A percentile compares a stretch with the other conserved stretches of the same genome.
Conservation (phyloP, 1,140 invertebrate species). For the Yoshiicerus persimilis region DNA sequence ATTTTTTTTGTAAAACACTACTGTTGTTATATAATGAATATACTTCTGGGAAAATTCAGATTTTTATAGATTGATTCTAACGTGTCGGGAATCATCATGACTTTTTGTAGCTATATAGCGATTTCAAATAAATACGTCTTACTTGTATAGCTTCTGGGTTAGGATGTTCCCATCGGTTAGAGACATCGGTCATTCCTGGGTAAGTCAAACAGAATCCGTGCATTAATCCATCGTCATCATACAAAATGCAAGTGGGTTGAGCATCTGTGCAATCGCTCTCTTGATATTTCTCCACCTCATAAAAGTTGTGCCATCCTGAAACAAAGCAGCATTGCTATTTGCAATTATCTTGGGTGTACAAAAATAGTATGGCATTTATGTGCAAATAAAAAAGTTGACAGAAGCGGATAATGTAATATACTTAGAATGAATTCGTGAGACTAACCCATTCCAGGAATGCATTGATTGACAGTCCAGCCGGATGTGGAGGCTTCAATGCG, state of each 20-base stretch:
- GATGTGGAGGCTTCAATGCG: neutral
- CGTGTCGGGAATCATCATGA: too few relatives aligned
- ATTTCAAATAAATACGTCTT: neutral
- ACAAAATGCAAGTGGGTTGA: conserved; percentile 31
- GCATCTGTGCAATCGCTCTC: conserved; percentile 18
- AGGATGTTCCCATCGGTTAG: conserved; percentile 22
- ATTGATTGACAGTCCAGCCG: conserved; percentile 25
- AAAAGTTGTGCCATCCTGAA: conserved; percentile 41
- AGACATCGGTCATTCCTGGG: neutral
- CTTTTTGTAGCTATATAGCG: too few relatives aligned
- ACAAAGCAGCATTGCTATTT: too few relatives aligned
- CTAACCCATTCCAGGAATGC: conserved; percentile 32
- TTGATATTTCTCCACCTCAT: conserved; percentile 34
- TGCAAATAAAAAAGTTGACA: too few relatives aligned
- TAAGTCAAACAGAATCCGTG: conserved; percentile 34
- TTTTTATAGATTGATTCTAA: too few relatives aligned
- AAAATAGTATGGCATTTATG: neutral
- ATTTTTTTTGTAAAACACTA: too few relatives aligned
- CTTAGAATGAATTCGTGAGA: neutral
- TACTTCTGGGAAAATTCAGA: too few relatives aligned
- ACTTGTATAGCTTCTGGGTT: neutral
- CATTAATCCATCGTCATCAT: conserved; percentile 21
- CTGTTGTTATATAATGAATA: too few relatives aligned
- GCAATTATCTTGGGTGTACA: neutral
- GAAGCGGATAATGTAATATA: too few relatives aligned